Evolutionary conservation across 2,888 invertebrate genomes (phyloP).

Genomic region (Netelia virgata): DNA sequence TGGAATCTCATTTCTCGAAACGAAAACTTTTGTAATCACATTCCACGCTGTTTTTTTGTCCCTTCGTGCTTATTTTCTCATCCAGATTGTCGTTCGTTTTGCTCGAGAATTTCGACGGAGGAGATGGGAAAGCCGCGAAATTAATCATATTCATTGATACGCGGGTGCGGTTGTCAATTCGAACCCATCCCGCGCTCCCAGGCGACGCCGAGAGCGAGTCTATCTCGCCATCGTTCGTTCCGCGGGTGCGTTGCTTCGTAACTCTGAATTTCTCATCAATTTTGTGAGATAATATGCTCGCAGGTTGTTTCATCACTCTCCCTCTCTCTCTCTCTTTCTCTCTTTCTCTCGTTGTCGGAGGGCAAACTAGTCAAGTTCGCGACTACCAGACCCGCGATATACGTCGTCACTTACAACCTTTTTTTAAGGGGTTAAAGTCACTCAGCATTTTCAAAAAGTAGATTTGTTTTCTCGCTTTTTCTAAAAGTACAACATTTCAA

Average conservation of each 20-base stretch:
- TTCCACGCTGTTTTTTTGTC: background rate
- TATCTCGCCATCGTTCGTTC: too few species aligned
- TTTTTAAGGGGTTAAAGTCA: too few species aligned
- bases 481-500: too few species aligned
- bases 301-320: constrained; percentile 45
- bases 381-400: constrained; percentile 31
- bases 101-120: background rate
- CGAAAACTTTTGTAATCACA: constrained; percentile 21
- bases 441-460: too few species aligned
- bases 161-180: background rate
- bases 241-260: background rate
- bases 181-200: background rate
- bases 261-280: constrained; percentile 48
- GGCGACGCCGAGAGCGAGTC: background rate
- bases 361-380: constrained; percentile 49
- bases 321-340: too few species aligned
- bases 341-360: constrained; percentile 2
- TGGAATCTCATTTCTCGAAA: background rate
- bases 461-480: too few species aligned
- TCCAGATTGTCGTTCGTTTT: background rate
- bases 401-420: background rate
- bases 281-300: constrained; percentile 26
- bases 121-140: background rate
- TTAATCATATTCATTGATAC: constrained; percentile 53
- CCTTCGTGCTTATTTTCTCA: background rate